These are phyloP conservation scores for Periophthalmus magnuspinnatus DNA, from an alignment of 2,797 vertebrate species.

Conservation along the genomic window DNA sequence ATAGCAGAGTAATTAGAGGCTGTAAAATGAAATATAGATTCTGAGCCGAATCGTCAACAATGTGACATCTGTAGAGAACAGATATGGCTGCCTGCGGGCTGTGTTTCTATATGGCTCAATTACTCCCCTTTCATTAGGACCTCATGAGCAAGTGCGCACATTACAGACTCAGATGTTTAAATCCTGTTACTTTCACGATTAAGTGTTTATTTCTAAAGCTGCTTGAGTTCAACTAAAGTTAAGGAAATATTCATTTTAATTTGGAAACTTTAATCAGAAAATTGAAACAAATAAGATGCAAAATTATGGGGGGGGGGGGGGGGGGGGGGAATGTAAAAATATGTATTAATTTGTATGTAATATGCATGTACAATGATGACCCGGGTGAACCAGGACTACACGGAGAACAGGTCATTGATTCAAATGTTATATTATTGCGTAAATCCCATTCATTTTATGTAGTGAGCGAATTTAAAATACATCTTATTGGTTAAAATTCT, in stretches of 20 bases:
- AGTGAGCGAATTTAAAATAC: not conserved
- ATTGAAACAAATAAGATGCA: no score
- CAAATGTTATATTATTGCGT: not conserved
- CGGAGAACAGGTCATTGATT: no score
- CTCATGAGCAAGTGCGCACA: slow-evolving; percentile 36
- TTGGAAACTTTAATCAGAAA: no score
- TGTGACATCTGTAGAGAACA: slow-evolving; percentile 46
- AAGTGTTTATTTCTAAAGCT: slow-evolving; percentile 1
- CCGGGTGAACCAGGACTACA: no score
- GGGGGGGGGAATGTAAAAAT: no score
- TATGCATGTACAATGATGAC: no score
- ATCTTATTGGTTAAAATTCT: not conserved
- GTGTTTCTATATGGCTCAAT: slow-evolving; percentile 45
- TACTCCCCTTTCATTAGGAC: slow-evolving; percentile 15
- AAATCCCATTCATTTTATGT: not conserved
- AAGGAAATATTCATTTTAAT: not conserved
- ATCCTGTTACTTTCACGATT: not conserved
- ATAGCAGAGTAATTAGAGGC: slow-evolving; percentile 61
- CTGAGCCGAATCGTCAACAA: slow-evolving; percentile 56
- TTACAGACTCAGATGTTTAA: slow-evolving; percentile 10
- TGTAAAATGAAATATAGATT: slow-evolving; percentile 66
- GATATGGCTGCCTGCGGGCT: slow-evolving; percentile 44
- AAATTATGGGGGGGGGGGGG: no score
- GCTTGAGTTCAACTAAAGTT: not conserved
- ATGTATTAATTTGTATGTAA: no score